Evolutionary conservation across 2,113 vertebrate genomes (phyloP), one percentile per base, ranked within the genome.

Genomic region (Falco punctatus): DNA sequence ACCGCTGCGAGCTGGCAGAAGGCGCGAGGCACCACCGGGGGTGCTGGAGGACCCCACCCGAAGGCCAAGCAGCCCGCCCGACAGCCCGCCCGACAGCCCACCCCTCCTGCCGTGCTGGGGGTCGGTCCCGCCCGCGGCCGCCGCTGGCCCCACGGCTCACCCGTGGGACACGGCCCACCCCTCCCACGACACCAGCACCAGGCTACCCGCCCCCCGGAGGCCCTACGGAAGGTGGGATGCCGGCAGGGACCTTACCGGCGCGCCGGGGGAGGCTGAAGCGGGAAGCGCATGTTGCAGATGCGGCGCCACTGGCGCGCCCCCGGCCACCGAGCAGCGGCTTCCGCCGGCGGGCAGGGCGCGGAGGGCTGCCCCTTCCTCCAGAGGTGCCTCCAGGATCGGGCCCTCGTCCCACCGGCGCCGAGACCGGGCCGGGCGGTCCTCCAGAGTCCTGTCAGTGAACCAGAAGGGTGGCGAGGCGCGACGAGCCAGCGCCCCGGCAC

Each of bases 1-100:
- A 52, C 49, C 18, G 0, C 44, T 1, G 55, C 1, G 33, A 86
- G 78, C 7, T 0, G 24, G 26, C 1, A 19, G 75, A 35, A 92
- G 51, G 70, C 24, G 61, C 14, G 23, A 30, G 32, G 75, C 26
- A 0, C 46, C 72, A 5, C 33, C 0, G 5, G 46, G 3, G 27
- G 62, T 20, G 66, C 89, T 9, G 32, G 5, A 23, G 32, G 22
- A 18, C 33, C 71, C 28, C 74, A 67, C 86, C 86, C 72, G 44
- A 15, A 3, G 38, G 38, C 38, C 38, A 38, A 38, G 38, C 38
- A 38, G 38, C 38, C 38, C 38, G 38, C 38, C 38, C 38, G 38
- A 38, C 38, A 38, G 38, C 71, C 28, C 74, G 64, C 86, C 86
- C 72, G 44, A 15, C 2, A 16, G 61, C 77, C 2, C 35, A 23